Conservation (phyloP, 2,888 invertebrate species). For the Habroteleia sp. region DNA sequence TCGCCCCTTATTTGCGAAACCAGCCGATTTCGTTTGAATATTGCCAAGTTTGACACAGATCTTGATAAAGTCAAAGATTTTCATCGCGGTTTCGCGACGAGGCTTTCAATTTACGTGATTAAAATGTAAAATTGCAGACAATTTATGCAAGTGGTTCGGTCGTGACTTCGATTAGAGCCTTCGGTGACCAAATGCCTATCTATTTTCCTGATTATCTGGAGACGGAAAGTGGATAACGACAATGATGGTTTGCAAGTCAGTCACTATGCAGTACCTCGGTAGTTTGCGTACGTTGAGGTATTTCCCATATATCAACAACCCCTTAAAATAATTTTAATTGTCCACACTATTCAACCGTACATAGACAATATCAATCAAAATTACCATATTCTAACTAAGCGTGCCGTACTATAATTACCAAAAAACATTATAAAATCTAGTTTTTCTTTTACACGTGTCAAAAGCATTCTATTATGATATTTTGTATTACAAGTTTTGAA, state of each 20-base stretch:
- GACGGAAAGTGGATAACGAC: conserved; percentile 28
- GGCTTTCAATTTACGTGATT: conserved; percentile 1
- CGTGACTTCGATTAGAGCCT: conserved; percentile 5
- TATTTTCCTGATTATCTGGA: conserved; percentile 24
- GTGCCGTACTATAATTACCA: conserved; percentile 1
- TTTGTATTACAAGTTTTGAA: too few species aligned
- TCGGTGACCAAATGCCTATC: conserved; percentile 6
- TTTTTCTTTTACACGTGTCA: too few species aligned
- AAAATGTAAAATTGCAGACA: conserved; percentile 6
- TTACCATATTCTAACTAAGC: conserved; percentile 41
- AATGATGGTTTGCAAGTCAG: conserved; percentile 35
- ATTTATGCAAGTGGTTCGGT: conserved; percentile 17
- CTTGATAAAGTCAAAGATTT: conserved; percentile 17
- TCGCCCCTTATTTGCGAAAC: conserved; percentile 1
- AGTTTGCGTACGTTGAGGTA: conserved; percentile 27
- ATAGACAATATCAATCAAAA: conserved; percentile 40
- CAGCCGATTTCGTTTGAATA: conserved; percentile 27
- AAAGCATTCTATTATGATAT: too few species aligned
- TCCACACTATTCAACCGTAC: conserved; percentile 46
- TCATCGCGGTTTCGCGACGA: background rate
- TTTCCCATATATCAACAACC: conserved; percentile 41
- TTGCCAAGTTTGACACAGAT: conserved; percentile 14
- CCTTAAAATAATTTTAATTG: conserved; percentile 48
- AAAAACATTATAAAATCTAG: too few species aligned
- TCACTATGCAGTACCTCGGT: conserved; percentile 10